Conservation (phyloP, 2,888 invertebrate genomes). For the Nesidiocoris tenuis region DNA sequence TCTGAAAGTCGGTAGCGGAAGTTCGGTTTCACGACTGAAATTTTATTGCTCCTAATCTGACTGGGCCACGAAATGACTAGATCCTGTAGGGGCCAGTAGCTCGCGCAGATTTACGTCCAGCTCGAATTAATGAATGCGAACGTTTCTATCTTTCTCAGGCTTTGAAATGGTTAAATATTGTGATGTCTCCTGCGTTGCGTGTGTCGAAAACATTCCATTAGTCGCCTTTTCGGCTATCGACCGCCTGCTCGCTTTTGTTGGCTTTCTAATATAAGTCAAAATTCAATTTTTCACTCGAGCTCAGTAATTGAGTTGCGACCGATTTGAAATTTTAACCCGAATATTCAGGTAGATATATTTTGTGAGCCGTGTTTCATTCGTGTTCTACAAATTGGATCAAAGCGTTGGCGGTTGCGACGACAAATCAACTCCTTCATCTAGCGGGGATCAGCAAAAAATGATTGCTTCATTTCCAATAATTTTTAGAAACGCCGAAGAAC, state of each 20-base stretch:
- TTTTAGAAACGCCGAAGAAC: no score
- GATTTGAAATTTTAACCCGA: no score
- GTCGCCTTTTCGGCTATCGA: neutral
- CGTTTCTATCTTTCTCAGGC: neutral
- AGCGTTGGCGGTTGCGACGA: no score
- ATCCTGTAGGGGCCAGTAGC: no score
- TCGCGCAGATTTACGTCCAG: neutral
- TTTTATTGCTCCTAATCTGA: neutral
- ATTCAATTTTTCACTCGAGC: conserved; percentile 17
- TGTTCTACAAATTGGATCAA: no score
- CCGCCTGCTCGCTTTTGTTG: conserved; percentile 25
- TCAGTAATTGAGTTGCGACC: no score
- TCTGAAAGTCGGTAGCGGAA: neutral
- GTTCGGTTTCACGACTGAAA: no score
- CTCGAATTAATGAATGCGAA: neutral
- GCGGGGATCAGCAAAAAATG: no score
- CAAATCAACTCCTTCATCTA: no score
- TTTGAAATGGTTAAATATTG: neutral
- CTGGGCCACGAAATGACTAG: neutral
- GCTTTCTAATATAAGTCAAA: conserved; percentile 12
- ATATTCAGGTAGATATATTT: no score
- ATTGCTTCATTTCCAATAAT: no score
- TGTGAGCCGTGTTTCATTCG: no score
- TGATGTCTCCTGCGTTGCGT: neutral
- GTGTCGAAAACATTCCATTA: neutral